Conservation (phyloP, 2,888 invertebrate genomes). For the Euzophera pinguis region DNA sequence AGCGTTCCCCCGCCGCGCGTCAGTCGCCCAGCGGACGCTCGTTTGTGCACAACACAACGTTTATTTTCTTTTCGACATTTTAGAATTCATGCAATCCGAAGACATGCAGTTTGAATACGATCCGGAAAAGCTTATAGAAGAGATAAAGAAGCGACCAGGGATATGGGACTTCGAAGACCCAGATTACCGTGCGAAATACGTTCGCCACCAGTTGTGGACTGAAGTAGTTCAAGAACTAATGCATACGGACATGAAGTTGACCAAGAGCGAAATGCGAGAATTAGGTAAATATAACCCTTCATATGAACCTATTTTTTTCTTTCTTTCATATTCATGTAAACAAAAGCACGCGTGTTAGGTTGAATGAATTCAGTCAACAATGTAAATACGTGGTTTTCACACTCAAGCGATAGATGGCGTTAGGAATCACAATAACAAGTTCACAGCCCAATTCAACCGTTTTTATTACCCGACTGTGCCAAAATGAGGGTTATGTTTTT, state of each 20-base stretch:
- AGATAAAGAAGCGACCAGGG: conserved; percentile 63
- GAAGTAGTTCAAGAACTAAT: conserved; percentile 62
- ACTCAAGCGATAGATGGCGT: neutral
- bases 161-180: conserved; percentile 63
- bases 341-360: conserved; percentile 2
- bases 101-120: conserved; percentile 70
- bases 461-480: too few relatives aligned
- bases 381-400: neutral
- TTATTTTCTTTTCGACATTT: conserved; percentile 15
- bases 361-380: neutral
- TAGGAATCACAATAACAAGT: neutral
- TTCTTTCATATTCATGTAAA: conserved; percentile 8
- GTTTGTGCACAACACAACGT: conserved; percentile 41
- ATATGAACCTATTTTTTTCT: neutral
- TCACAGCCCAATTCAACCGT: too few relatives aligned
- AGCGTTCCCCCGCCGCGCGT: conserved; percentile 61
- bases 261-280: conserved; percentile 67
- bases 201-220: conserved; percentile 53
- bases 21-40: conserved; percentile 65
- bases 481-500: too few relatives aligned
- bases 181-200: conserved; percentile 54
- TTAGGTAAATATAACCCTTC: conserved; percentile 43
- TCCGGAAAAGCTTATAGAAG: conserved; percentile 62
- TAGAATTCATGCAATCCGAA: neutral
- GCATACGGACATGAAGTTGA: conserved; percentile 48